These are phyloP conservation scores for Scaptomyza montana DNA, from an alignment of 1,140 invertebrate genomes.

Conservation along the genomic window DNA sequence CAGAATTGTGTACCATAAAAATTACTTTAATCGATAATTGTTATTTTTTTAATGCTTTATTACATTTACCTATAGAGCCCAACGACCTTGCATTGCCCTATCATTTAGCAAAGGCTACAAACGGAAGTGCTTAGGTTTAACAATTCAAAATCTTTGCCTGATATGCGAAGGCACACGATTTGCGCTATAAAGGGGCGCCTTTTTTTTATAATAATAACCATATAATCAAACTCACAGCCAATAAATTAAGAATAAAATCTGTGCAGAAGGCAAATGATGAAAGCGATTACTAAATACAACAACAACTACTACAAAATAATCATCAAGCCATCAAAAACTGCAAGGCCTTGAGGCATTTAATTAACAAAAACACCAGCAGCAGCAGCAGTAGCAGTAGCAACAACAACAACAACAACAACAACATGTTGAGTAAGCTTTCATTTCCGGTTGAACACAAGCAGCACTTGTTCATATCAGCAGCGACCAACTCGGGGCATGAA, in stretches of 20 bases:
- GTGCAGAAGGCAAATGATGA: slow-evolving; percentile 10
- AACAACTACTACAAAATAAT: slow-evolving; percentile 14
- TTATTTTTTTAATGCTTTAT: not conserved
- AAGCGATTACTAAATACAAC: slow-evolving; percentile 7
- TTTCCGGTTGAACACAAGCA: slow-evolving; percentile 52
- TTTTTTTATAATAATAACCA: slow-evolving; percentile 45
- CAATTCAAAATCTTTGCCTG: slow-evolving; percentile 58
- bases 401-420: slow-evolving; percentile 13
- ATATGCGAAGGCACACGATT: slow-evolving; percentile 47
- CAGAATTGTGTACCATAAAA: too few species aligned
- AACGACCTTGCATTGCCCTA: slow-evolving; percentile 1
- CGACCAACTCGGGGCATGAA: slow-evolving; percentile 62
- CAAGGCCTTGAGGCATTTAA: slow-evolving; percentile 67
- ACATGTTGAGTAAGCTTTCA: slow-evolving; percentile 66
- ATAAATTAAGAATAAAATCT: slow-evolving; percentile 55
- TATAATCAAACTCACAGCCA: too few species aligned
- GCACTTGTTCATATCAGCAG: slow-evolving; percentile 33
- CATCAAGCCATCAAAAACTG: slow-evolving; percentile 46
- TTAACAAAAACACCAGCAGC: slow-evolving; percentile 60
- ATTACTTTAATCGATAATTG: too few species aligned
- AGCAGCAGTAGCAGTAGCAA: slow-evolving; percentile 9
- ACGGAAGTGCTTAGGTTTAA: slow-evolving; percentile 64
- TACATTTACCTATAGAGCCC: not conserved
- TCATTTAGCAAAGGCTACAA: slow-evolving; percentile 41
- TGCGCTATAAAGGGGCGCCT: slow-evolving; percentile 16